phyloP scores from a whole-genome alignment of 2,888 invertebrate genomes.

The Thera obeliscata region DNA sequence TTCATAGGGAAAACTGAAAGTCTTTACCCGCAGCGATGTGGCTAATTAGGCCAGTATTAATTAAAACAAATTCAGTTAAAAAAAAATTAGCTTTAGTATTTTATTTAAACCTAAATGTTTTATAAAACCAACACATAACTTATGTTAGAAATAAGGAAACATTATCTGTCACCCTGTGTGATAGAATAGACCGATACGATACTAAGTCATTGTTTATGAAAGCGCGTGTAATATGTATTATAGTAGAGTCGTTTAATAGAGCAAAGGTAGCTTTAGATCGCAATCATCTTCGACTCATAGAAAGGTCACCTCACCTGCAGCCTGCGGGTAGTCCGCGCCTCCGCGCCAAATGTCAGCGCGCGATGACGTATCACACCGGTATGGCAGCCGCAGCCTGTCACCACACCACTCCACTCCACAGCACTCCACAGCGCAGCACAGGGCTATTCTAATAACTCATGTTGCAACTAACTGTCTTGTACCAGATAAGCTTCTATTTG shows the following conservation, averaged over 20 bases:
- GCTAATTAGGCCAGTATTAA: too few species aligned
- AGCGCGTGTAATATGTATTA: neutral
- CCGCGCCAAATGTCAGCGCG: neutral
- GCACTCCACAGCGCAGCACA: neutral
- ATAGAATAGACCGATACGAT: too few species aligned
- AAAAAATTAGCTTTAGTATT: too few species aligned
- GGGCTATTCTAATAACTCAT: neutral
- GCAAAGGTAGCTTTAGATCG: slow-evolving; percentile 11
- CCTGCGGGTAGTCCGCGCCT: neutral
- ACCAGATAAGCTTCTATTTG: slow-evolving; percentile 10
- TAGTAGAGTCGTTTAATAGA: neutral
- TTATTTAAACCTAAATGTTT: too few species aligned
- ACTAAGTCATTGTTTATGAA: neutral
- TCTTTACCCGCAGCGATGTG: too few species aligned
- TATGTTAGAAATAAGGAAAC: too few species aligned
- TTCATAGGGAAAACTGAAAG: too few species aligned
- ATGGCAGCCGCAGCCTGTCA: neutral
- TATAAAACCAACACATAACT: neutral
- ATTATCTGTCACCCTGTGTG: too few species aligned
- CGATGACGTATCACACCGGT: too few species aligned
- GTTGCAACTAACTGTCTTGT: slow-evolving; percentile 3
- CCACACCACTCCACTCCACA: neutral
- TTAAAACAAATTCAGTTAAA: too few species aligned
- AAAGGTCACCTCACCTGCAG: slow-evolving; percentile 12
- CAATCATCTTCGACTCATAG: neutral